Base-by-base conservation (phyloP, 2,113 vertebrate genomes). In the Pitta sordida region DNA sequence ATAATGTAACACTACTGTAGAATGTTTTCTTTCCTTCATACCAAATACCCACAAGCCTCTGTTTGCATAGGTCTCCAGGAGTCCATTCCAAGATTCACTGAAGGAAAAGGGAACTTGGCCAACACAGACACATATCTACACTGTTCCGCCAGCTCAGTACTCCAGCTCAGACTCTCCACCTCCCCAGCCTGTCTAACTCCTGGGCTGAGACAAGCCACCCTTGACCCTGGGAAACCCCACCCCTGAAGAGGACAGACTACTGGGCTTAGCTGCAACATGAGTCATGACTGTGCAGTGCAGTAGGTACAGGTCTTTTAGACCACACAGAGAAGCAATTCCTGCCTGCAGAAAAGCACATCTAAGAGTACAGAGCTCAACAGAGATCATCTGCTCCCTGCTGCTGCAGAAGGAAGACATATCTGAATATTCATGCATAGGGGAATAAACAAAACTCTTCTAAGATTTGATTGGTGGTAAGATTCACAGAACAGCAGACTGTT, bases 181-280 rank as follows among this genome's bases (percentile, higher is more conserved):
- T 2, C 36, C 41, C 59, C 74, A 52, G 24, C 14, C 63, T 52
- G 44, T 43, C 41, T 17, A 69, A 48, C 13, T 49, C 37, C 4
- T 1, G 23, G 30, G 23, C 59, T 3, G 2, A 96, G 88, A 95
- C 70, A 94, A 94, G 85, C 41, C 94, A 88, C 64, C 46, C 74
- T 90, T 92, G 79, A 88, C 58, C 89, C 70, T 80, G 39, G 43
- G 46, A 76, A 64, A 69, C 9, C 59, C 15, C 46, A 32, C 1
- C 32, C 53, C 20, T 2, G 10, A 32, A 67, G 17, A 53, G 10
- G 13, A 18, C 11, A 53, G 73, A 56, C 52, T 41, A 70, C 19
- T 70, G 6, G 29, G 10, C 12, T 48, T 11, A 39, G 59, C n/a
- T 83, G 58, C 73, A 74, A 49, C n/a, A 15, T 14, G 20, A 51